Conservation (phyloP, 2,797 vertebrate species). For the Lagodon rhomboides region DNA sequence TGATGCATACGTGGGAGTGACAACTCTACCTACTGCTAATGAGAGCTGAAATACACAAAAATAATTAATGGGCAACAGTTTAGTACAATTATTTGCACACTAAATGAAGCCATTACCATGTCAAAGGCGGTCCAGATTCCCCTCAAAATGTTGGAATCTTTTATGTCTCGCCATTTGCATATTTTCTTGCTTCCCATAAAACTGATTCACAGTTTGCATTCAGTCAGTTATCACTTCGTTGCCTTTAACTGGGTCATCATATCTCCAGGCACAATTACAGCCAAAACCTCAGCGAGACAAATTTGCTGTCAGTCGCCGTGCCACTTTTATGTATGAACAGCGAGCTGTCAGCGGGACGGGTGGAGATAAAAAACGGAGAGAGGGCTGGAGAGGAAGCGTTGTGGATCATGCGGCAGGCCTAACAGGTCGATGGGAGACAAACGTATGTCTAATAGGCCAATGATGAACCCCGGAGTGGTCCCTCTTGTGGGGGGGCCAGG, state of each 20-base stretch:
- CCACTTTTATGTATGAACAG: conserved; percentile 68
- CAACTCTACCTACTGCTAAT: conserved; percentile 37
- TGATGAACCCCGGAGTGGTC: conserved; percentile 75
- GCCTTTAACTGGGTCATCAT: conserved; percentile 77
- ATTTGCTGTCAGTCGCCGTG: conserved; percentile 65
- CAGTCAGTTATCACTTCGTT: conserved; percentile 65
- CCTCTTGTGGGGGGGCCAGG: conserved; percentile 65
- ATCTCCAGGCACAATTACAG: conserved; percentile 75
- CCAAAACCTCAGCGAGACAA: conserved; percentile 72
- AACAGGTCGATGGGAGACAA: conserved; percentile 78
- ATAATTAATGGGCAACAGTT: conserved; percentile 51
- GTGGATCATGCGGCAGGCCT: conserved; percentile 48
- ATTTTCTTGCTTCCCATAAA: conserved; percentile 52
- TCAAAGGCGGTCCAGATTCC: conserved; percentile 53
- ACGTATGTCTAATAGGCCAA: conserved; percentile 79
- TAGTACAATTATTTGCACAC: conserved; percentile 53
- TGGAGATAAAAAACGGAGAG: conserved; percentile 36
- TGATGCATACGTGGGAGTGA: conserved; percentile 31
- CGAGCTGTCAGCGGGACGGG: conserved; percentile 56
- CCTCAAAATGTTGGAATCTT: conserved; percentile 43
- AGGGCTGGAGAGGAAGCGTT: conserved; percentile 21
- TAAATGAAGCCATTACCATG: conserved; percentile 44
- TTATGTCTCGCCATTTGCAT: conserved; percentile 67
- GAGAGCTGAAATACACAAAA: conserved; percentile 42
- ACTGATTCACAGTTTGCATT: conserved; percentile 61